These are phyloP conservation scores for Oeneis ivallda DNA, from an alignment of 2,888 invertebrate genomes.

Conservation along the genomic window DNA sequence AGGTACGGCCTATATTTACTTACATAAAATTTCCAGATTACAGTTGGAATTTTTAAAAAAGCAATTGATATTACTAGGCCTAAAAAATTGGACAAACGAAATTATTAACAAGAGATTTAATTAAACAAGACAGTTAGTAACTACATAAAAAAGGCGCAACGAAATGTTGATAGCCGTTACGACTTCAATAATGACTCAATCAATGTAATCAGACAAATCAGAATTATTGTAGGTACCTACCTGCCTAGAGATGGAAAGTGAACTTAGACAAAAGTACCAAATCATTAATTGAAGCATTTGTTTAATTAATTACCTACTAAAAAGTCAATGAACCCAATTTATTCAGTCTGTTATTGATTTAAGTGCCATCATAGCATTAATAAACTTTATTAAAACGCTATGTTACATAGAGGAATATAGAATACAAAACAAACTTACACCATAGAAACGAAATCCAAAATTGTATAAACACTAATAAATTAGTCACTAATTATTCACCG, in stretches of 20 bases:
- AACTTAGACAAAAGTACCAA: too few relatives aligned
- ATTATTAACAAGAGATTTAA: neutral
- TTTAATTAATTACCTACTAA: too few relatives aligned
- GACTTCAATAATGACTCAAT: conserved; percentile 15
- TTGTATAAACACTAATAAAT: conserved; percentile 35
- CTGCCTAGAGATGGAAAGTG: neutral
- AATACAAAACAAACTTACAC: conserved; percentile 33
- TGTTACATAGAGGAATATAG: neutral
- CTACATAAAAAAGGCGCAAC: conserved; percentile 2
- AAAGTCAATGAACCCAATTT: neutral
- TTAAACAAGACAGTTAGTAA: neutral
- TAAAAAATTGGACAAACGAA: neutral
- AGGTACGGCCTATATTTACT: too few relatives aligned
- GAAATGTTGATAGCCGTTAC: conserved; percentile 7
- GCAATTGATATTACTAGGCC: neutral
- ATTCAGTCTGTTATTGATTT: neutral
- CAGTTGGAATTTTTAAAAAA: neutral
- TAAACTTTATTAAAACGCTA: neutral
- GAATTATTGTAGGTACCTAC: neutral
- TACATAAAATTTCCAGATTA: neutral
- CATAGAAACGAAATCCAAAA: conserved; percentile 41
- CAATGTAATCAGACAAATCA: conserved; percentile 1
- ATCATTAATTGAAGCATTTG: neutral
- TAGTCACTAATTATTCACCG: conserved; percentile 39
- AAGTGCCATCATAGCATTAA: neutral